Evolutionary conservation across 2,113 vertebrate genomes (phyloP), one percentile per base, ranked within the genome.

Genomic region (Struthidea cinerea): DNA sequence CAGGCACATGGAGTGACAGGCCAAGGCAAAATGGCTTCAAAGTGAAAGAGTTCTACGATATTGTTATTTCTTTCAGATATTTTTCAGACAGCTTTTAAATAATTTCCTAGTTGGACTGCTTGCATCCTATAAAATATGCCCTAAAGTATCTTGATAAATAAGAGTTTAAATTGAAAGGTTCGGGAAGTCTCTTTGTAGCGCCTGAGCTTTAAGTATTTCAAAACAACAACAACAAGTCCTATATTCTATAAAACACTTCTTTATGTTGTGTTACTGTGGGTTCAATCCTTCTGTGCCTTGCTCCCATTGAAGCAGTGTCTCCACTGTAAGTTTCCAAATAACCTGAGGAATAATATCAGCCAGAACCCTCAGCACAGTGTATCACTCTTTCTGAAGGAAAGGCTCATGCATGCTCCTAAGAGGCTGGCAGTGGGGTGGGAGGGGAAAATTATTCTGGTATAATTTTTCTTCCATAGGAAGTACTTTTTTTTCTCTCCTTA

Each of bases 341-440:
- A 68, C 9, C 44, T 55, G 55, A 50, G 42, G 28, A 67, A 49
- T 42, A 1, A 18, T 47, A 33, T 28, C 30, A 87, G 3, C 37
- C 52, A 73, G 27, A 70, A 35, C 33, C 7, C 16, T 68, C 14
- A 52, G 41, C 49, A 60, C 16, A 67, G 8, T 46, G 30, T 35
- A 39, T 8, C 5, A 33, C 30, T 16, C 2, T 32, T 94, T 74
- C 32, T 78, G 28, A 65, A 69, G 13, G 16, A 41, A 69, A 46
- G 9, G 14, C 41, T 61, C n/a, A 27, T 50, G 17, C 32, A 15
- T 6, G 26, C 11, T 56, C 9, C 2, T 59, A 30, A 61, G 50
- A 39, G 20, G 5, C 0, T 9, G 46, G 5, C 8, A 46, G 4
- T 44, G 9, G 6, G 7, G 5, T 1, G 0, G 3, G 13, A 59